These are phyloP conservation scores for Therioaphis trifolii DNA, from an alignment of 2,888 invertebrate species.

Conservation along the genomic window DNA sequence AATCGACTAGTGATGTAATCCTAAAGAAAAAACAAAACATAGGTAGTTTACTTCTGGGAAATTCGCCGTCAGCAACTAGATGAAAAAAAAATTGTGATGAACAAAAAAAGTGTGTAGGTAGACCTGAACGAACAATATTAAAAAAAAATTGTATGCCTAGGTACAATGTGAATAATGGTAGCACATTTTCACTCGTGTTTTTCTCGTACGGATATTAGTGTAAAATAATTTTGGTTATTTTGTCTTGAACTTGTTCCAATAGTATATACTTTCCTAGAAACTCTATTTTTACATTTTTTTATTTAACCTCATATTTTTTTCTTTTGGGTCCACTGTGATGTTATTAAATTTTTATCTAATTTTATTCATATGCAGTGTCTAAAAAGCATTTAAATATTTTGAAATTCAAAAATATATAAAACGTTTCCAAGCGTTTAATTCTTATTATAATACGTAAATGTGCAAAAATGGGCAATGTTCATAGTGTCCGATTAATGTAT, in stretches of 20 bases:
- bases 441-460: no score
- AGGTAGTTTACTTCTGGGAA: not conserved
- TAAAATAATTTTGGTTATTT: conserved; percentile 7
- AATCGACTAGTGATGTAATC: not conserved
- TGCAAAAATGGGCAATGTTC: no score
- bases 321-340: conserved; percentile 19
- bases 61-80: not conserved
- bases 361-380: not conserved
- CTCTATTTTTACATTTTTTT: conserved; percentile 43
- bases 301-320: conserved; percentile 13
- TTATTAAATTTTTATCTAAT: conserved; percentile 14
- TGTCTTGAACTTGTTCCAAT: conserved; percentile 42
- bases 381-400: no score
- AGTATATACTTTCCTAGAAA: conserved; percentile 15
- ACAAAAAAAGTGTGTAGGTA: not conserved
- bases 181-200: not conserved
- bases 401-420: no score
- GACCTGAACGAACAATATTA: no score
- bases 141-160: not conserved
- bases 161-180: not conserved
- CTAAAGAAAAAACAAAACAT: not conserved
- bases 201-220: not conserved
- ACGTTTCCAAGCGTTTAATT: no score
- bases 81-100: not conserved
- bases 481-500: no score